Evolutionary conservation across 1,140 invertebrate genomes (phyloP).

Genomic region (Lucilia sericata): DNA sequence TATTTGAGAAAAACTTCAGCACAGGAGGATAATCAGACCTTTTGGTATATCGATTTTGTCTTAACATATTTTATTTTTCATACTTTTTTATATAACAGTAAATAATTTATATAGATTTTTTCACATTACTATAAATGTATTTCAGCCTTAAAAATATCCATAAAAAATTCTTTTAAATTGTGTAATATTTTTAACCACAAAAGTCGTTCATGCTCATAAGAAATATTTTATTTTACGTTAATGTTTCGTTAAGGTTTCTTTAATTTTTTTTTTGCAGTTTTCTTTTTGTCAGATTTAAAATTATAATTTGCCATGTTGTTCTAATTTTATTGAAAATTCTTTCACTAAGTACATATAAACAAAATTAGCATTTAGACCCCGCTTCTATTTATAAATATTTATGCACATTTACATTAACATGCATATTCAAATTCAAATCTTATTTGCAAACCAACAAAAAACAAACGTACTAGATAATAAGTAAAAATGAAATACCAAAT

Average conservation of each 20-base stretch:
- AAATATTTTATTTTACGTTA: not conserved
- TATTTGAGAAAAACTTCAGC: too few relatives aligned
- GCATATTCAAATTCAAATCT: not conserved
- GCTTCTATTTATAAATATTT: not conserved
- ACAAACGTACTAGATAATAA: not conserved
- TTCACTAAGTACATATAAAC: not conserved
- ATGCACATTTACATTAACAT: not conserved
- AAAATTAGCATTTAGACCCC: not conserved
- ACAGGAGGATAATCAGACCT: too few relatives aligned
- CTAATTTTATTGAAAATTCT: slow-evolving; percentile 18
- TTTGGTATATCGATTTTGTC: too few relatives aligned
- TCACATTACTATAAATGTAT: too few relatives aligned
- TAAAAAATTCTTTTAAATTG: too few relatives aligned
- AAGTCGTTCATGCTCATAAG: too few relatives aligned
- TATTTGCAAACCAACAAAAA: slow-evolving; percentile 1
- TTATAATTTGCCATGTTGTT: slow-evolving; percentile 10
- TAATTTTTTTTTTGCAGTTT: not conserved
- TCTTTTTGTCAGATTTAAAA: not conserved
- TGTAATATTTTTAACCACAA: too few relatives aligned
- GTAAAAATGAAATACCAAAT: not conserved
- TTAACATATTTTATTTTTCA: too few relatives aligned
- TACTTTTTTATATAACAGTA: too few relatives aligned
- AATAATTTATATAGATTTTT: too few relatives aligned
- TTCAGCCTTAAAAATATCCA: too few relatives aligned
- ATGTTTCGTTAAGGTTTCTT: slow-evolving; percentile 11